Base-by-base conservation (phyloP, 2,113 vertebrate genomes). In the Corvus moneduloides region DNA sequence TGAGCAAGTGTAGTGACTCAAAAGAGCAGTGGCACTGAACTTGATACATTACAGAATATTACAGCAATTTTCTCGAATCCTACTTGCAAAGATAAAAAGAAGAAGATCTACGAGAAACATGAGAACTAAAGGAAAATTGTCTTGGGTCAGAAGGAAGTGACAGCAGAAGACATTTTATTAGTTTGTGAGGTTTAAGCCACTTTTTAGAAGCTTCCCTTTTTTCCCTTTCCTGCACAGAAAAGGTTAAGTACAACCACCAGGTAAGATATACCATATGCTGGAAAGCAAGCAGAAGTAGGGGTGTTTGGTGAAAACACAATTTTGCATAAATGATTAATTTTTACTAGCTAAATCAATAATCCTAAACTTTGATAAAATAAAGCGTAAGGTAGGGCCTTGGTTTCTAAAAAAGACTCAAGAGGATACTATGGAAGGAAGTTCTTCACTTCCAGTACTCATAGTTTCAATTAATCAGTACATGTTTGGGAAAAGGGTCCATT, bases 91-190 rank as follows among this genome's bases (percentile, higher is more conserved):
- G 33, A 32, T 8, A 7, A 35, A 76, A 78, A 9, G 7, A 54
- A 4, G 12, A 63, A 3, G 26, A 56, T 8, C 52, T 12, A 10
- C 44, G 54, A 76, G 30, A 88, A 88, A 68, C 59, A 35, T 0
- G 2, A 82, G 67, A 95, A 68, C n/a, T 48, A 84, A 62, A 91
- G 80, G 32, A 63, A 96, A 94, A 67, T 63, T 72, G 12, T 58
- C 68, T 62, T 41, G 28, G 64, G 71, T 48, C 68, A 58, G 32
- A 51, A 5, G 44, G 39, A 62, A 62, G 20, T 35, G 62, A 68
- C 27, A 21, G 32, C 71, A 69, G 72, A 89, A 71, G 11, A 81
- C 7, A 16, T 41, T 62, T 75, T 27, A 35, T 39, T 11, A 16
- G 22, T 59, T 75, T 37, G 24, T 5, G 62, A 88, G 37, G 88